Evolutionary conservation across 2,113 vertebrate species (phyloP), one percentile per base, ranked within the genome.

Genomic region (Hoplias malabaricus): DNA sequence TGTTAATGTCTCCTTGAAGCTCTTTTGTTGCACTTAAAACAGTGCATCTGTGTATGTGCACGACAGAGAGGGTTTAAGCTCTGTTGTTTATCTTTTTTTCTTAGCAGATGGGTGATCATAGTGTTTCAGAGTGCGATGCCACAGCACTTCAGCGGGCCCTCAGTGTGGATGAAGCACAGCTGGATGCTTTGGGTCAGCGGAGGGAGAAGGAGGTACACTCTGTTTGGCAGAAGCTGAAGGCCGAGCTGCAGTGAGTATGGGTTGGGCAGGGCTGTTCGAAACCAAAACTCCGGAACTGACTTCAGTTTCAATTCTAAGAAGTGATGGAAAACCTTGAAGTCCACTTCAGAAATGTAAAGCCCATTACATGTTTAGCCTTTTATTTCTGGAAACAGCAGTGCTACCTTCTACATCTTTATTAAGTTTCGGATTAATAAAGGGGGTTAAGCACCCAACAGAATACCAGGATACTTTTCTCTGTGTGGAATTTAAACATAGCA

Each of bases 151-250:
- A 40, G 46, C 14, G 34, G 1, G 42, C 25, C 40, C 40, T 31
- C 65, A 27, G 65, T 50, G 6, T 75, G 65, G 73, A 67, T 62
- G 81, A 90, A 80, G 61, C 71, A 9, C 81, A 88, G 73, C 80
- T 90, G 38, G 85, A 90, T 43, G n/a, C 86, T 65, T 82, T 89
- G 16, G 86, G 87, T 0, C 80, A 82, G 14, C 40, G 83, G 9
- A 73, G 72, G 25, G 63, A 68, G 38, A 81, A 83, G 66, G 67
- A 57, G 59, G 48, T 57, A 25, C 34, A 27, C 33, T 65, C 88
- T 11, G 33, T 85, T 70, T 65, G 76, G 56, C 81, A 78, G 48
- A 83, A 36, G 16, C 27, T 86, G 46, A 89, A 80, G 23, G 69
- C 80, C 34, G 61, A 43, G 25, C 86, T 84, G 72, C 21, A 87